Base-by-base conservation (phyloP, 1,140 invertebrate genomes). In the Rhopalosiphum maidis region DNA sequence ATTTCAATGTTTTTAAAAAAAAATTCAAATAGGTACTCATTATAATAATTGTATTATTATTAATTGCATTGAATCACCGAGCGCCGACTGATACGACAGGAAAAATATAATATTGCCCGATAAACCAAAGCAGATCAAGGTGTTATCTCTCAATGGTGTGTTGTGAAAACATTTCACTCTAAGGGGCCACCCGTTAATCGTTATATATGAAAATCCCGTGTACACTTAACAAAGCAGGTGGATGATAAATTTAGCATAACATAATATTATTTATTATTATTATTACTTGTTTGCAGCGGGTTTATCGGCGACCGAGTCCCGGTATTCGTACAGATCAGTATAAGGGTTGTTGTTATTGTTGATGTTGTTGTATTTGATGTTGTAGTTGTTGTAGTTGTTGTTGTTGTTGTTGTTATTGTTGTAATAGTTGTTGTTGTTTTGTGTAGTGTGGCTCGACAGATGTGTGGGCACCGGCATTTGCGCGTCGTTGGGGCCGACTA, bases 251-350 rank as follows among this genome's bases (percentile, higher is more conserved):
- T n/a, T 77, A 30, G 15, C 30, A 77, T n/a, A 35, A n/a, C n/a
- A 18, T n/a, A n/a, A 77, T 6, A 68, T 68, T n/a, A 68, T n/a
- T 68, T n/a, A 68, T n/a, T 68, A n/a, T 77, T 18, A n/a, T 77
- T 77, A 41, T 88, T 88, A 88, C 87, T 88, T 88, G 87, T 88
- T 51, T 37, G 21, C 54, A 23, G 21, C 11, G 51, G 54, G 55
- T 23, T 88, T 51, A 9, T 37, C 7, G 30, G n/a, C 30, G 30
- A 21, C 25, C 1, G 11, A 18, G 15, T 86, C 43, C 9, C 23
- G n/a, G 46, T n/a, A 46, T 86, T 46, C 43, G 85, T 21, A 90
- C 9, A 54, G 23, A n/a, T 77, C 60, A 18, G 60, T 77, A n/a
- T n/a, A 77, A 35, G 60, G 48, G 25, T n/a, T 51, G 23, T 87